These are phyloP conservation scores for Mormyrus hasselquistii DNA, from an alignment of 2,797 vertebrate genomes.

Conservation along the genomic window DNA sequence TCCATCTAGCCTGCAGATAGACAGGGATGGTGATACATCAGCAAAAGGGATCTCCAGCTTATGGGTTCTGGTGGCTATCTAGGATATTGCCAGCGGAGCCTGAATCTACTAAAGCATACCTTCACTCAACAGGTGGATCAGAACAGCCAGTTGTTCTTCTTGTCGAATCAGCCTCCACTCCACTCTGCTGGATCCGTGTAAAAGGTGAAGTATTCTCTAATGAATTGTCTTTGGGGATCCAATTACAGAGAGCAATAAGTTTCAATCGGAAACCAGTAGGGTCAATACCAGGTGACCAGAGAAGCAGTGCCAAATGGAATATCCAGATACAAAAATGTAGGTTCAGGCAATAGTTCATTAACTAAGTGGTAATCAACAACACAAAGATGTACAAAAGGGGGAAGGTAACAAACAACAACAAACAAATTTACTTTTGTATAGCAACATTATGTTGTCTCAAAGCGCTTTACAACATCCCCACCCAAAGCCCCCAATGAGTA, in stretches of 20 bases:
- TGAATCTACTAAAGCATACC: neutral
- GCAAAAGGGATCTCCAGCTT: too few relatives aligned
- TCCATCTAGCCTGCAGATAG: neutral
- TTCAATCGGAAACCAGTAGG: neutral
- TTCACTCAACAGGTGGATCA: neutral
- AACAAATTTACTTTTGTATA: too few relatives aligned
- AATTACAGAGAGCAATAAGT: neutral
- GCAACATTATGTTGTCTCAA: too few relatives aligned
- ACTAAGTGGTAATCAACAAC: neutral
- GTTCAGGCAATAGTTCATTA: neutral
- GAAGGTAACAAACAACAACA: neutral
- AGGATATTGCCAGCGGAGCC: neutral
- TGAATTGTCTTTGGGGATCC: neutral
- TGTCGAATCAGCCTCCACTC: neutral
- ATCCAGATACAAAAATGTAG: neutral
- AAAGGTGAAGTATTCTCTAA: neutral
- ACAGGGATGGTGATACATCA: too few relatives aligned
- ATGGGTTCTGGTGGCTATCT: neutral
- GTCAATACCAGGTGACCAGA: neutral
- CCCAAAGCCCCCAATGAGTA: too few relatives aligned
- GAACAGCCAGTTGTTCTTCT: neutral
- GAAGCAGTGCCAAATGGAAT: neutral
- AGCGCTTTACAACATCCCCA: too few relatives aligned
- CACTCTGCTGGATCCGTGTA: neutral
- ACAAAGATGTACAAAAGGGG: neutral